phyloP scores from a whole-genome alignment of 2,888 invertebrate genomes.

The Boloria euphrosyne region DNA sequence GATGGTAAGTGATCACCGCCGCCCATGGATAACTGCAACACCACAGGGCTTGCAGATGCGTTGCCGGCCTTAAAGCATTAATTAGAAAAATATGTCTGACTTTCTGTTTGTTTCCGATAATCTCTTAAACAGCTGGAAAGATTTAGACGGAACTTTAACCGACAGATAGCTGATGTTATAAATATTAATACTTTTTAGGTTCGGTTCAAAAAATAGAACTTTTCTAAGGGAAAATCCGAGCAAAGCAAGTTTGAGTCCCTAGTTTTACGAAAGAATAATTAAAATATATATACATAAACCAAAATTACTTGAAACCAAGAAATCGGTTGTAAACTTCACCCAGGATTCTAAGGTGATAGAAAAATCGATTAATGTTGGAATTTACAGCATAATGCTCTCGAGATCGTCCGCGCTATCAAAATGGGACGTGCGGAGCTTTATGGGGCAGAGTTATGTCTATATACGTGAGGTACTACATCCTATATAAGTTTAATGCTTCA shows the following conservation, averaged over 20 bases:
- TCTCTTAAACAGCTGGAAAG: too few relatives aligned
- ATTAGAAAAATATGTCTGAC: too few relatives aligned
- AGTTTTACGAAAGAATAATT: not conserved
- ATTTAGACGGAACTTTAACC: too few relatives aligned
- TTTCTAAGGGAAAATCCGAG: too few relatives aligned
- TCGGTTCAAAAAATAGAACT: too few relatives aligned
- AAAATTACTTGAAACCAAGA: not conserved
- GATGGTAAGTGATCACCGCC: too few relatives aligned
- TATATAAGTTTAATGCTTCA: not conserved
- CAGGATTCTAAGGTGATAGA: constrained; percentile 35
- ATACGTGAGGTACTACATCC: constrained; percentile 9
- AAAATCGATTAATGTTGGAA: constrained; percentile 43
- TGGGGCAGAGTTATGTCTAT: constrained; percentile 31
- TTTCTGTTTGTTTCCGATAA: too few relatives aligned
- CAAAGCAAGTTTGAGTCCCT: not conserved
- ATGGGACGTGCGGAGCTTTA: constrained; percentile 43
- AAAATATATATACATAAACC: not conserved
- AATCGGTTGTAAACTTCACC: constrained; percentile 22
- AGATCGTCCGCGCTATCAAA: constrained; percentile 44
- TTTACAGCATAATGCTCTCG: constrained; percentile 39
- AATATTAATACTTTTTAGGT: too few relatives aligned
- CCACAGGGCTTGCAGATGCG: too few relatives aligned
- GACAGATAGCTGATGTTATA: too few relatives aligned
- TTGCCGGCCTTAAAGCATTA: too few relatives aligned
- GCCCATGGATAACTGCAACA: too few relatives aligned